Evolutionary conservation across 2,888 invertebrate species (phyloP), one percentile per base, ranked within the genome.

Genomic region (Archips crataeganus): DNA sequence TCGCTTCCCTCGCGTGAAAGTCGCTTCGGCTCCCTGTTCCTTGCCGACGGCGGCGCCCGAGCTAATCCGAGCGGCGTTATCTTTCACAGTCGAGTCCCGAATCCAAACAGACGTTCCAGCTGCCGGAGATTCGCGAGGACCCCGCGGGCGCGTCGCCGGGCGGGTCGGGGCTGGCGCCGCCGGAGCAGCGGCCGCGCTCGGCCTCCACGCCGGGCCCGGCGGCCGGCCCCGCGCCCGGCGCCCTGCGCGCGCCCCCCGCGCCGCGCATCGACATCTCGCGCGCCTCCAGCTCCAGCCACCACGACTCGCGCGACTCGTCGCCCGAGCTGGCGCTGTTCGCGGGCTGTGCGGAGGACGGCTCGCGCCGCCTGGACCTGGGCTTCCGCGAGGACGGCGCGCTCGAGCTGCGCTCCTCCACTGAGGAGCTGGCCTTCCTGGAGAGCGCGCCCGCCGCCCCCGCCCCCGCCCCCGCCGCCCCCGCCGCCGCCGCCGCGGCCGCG

Each of bases 201-300:
- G 90, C 87, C 79, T 93, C 94, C 64, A 91, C 94, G 78, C 93
- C 92, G 74, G 86, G 85, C 75, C 45, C 45, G 45, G 45, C 2
- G 45, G 10, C 42, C 45, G 45, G 10, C 45, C 9, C 45, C 1
- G 45, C 45, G 45, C 10, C 84, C 81, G 69, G 84, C 83, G 77
- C 75, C 82, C 84, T 90, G 72, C 95, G 95, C 80, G 96, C 97
- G 62, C 97, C 97, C 32, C 95, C 96, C 78, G 97, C 98, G 68
- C 98, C 98, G 34, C 96, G 98, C 83, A 98, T 98, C 81, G 98
- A 98, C 93, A 97, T 98, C 87, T 98, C 98, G 79, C 96, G 98
- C 79, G 98, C 98, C 5, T 98, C 98, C 85, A 97, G 97, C 87
- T 98, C 98, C 74, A 97, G 97, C 51, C 98, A 98, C 83, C 98